Conservation (phyloP, 2,113 vertebrate genomes). For the Machaerirhynchus nigripectus region DNA sequence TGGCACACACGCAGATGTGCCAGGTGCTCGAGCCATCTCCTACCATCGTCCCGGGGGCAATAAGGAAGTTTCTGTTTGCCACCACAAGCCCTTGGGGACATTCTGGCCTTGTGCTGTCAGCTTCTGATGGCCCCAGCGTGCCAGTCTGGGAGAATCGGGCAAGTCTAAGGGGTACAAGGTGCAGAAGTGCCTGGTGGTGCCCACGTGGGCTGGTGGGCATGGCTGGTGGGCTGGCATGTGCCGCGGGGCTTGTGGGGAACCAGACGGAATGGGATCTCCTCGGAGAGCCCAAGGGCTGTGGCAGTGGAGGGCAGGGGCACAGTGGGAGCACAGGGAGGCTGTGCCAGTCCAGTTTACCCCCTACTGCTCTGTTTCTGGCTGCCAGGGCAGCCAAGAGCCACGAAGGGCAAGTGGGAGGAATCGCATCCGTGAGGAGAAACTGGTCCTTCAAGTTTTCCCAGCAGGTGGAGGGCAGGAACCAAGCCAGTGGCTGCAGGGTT, state of each 20-base stretch:
- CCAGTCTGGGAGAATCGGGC: not conserved
- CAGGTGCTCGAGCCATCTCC: accelerated
- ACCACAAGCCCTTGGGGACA: accelerated
- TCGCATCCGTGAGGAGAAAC: not conserved
- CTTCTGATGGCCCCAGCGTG: not conserved
- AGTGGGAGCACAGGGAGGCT: not conserved
- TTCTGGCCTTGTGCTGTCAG: accelerated
- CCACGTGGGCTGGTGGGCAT: not conserved
- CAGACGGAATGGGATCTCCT: not conserved
- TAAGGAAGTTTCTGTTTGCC: not conserved
- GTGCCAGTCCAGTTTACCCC: not conserved
- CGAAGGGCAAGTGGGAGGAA: not conserved
- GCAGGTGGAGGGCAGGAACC: not conserved
- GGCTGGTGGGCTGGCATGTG: no score
- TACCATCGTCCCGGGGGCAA: accelerated
- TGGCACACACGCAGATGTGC: accelerated
- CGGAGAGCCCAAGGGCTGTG: not conserved
- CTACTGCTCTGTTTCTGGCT: not conserved
- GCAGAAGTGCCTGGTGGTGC: not conserved
- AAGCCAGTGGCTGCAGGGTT: not conserved
- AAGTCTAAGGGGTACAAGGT: not conserved
- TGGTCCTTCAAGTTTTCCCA: conserved; percentile 21
- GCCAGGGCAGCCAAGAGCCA: accelerated
- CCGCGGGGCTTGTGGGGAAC: accelerated
- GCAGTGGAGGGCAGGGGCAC: not conserved